These are phyloP conservation scores for Oikopleura dioica DNA, from an alignment of 23 tunicate species.

Conservation along the genomic window DNA sequence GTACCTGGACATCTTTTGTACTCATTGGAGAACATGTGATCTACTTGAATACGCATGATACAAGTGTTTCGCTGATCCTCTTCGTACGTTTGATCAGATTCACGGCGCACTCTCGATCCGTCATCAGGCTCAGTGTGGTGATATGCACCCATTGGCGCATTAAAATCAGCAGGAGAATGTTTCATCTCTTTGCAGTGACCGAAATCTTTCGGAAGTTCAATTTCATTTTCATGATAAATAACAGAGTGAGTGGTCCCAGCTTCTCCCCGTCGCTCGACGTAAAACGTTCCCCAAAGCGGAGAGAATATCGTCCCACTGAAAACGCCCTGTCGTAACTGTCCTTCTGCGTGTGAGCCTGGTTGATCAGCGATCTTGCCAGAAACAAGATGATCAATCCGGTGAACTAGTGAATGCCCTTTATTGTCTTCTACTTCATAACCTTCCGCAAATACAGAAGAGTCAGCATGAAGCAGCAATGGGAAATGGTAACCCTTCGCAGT, in stretches of 20 bases:
- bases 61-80: not conserved
- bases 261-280: not conserved
- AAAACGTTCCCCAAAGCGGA: not conserved
- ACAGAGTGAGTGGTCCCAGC: conserved; percentile 27
- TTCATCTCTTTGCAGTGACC: not conserved
- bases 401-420: not conserved
- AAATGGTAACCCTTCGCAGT: not conserved
- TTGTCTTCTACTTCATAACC: not conserved
- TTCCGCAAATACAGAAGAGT: not conserved
- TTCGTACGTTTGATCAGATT: not conserved
- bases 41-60: not conserved
- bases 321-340: not conserved
- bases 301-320: not conserved
- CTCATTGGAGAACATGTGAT: not conserved
- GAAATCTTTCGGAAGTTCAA: conserved; percentile 15
- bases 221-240: conserved; percentile 53
- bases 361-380: not conserved
- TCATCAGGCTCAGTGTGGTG: not conserved
- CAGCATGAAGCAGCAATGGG: not conserved
- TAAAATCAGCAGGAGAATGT: not conserved
- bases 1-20: not conserved
- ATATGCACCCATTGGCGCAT: not conserved
- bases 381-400: not conserved
- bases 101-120: not conserved
- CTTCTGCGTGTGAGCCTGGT: not conserved